phyloP scores from a whole-genome alignment of 2,888 invertebrate species.

The Aphodius granarius region DNA sequence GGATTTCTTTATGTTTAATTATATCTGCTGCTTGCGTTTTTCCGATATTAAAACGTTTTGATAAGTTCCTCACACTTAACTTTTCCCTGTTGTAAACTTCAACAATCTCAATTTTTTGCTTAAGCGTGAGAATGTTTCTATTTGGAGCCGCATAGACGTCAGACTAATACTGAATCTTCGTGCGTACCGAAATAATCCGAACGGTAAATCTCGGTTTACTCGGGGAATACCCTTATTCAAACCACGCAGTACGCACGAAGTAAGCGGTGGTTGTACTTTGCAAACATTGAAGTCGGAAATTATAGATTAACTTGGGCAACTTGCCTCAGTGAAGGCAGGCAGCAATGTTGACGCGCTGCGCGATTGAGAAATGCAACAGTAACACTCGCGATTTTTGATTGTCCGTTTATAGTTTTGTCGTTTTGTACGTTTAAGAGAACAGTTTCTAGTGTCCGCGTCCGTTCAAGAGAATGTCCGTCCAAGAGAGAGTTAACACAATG shows the following conservation, averaged over 20 bases:
- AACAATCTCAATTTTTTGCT: slow-evolving; percentile 20
- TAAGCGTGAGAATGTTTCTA: slow-evolving; percentile 20
- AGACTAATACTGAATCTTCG: slow-evolving; percentile 1
- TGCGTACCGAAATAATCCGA: slow-evolving; percentile 12
- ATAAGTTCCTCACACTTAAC: slow-evolving; percentile 17
- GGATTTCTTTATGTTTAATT: slow-evolving; percentile 1
- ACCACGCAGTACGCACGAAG: slow-evolving; percentile 2
- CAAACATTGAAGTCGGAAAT: background rate
- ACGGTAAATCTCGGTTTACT: slow-evolving; percentile 16
- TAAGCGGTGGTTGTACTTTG: too few species aligned
- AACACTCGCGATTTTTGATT: slow-evolving; percentile 3
- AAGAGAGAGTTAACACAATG: slow-evolving; percentile 20
- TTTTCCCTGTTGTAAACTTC: slow-evolving; percentile 22
- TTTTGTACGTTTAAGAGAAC: slow-evolving; percentile 9
- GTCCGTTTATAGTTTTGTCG: slow-evolving; percentile 1
- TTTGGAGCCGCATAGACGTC: slow-evolving; percentile 19
- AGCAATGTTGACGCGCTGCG: slow-evolving; percentile 13
- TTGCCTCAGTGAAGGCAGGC: slow-evolving; percentile 18
- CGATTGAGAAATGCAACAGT: slow-evolving; percentile 18
- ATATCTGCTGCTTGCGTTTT: too few species aligned
- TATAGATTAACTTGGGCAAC: slow-evolving; percentile 14
- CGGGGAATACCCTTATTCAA: slow-evolving; percentile 19
- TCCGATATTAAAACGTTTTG: slow-evolving; percentile 17
- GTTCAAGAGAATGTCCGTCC: slow-evolving; percentile 22
- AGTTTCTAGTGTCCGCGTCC: slow-evolving; percentile 21